Evolutionary conservation across 2,797 vertebrate genomes (phyloP).

Genomic region (Oreortyx pictus): DNA sequence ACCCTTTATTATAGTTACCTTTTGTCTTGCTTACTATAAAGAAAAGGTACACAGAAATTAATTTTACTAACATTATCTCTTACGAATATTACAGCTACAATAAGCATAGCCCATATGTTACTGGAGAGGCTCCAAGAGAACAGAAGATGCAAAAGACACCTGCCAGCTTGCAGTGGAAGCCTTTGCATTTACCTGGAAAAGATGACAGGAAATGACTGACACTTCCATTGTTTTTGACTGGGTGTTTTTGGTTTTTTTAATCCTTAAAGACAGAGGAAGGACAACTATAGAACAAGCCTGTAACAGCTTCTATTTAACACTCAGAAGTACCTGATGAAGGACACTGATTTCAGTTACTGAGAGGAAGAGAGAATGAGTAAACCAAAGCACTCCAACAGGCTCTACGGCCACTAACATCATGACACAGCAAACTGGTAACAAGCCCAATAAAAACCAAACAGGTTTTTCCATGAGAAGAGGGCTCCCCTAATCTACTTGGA

Average conservation of each 20-base stretch:
- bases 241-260: neutral
- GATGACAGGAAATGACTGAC: neutral
- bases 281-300: neutral
- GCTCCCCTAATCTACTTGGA: neutral
- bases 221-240: no score
- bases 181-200: neutral
- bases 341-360: fast-evolving
- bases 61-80: neutral
- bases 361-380: neutral
- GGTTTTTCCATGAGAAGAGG: neutral
- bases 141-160: neutral
- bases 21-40: neutral
- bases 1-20: neutral
- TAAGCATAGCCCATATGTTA: fast-evolving
- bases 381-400: neutral
- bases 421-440: neutral
- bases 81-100: neutral
- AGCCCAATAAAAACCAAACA: neutral
- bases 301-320: neutral
- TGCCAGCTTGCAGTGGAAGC: neutral
- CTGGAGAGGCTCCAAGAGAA: neutral
- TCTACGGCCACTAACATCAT: fast-evolving
- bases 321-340: neutral
- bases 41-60: neutral
- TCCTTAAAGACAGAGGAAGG: neutral